Evolutionary conservation across 2,888 invertebrate species (phyloP).

Genomic region (Pammene fasciana): DNA sequence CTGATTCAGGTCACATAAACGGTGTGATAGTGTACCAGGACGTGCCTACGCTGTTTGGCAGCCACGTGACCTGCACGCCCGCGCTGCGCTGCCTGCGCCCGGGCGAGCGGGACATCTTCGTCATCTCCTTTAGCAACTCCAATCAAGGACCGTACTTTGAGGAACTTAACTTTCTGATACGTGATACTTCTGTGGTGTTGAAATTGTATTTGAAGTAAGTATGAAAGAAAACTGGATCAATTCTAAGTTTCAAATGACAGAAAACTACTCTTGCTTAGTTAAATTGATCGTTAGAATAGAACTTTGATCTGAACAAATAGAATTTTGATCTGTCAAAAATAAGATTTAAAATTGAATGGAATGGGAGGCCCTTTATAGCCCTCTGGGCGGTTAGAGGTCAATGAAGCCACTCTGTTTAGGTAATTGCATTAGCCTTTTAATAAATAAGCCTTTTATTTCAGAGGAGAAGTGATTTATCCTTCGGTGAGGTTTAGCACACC

Average conservation of each 20-base stretch:
- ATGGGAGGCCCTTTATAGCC: too few species aligned
- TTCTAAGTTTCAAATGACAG: too few species aligned
- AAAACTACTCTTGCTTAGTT: background rate
- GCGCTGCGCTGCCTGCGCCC: constrained; percentile 71
- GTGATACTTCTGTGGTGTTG: constrained; percentile 82
- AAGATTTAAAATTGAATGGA: too few species aligned
- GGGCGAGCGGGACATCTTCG: constrained; percentile 78
- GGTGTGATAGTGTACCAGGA: constrained; percentile 80
- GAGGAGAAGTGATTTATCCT: constrained; percentile 85
- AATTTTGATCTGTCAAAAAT: too few species aligned
- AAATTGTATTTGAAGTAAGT: constrained; percentile 84
- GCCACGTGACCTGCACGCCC: constrained; percentile 80
- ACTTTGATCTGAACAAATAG: too few species aligned
- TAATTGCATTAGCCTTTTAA: background rate
- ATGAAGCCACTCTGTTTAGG: too few species aligned
- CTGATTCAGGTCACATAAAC: constrained; percentile 80
- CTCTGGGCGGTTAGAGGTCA: too few species aligned
- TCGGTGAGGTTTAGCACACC: constrained; percentile 79
- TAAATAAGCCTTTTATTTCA: too few species aligned
- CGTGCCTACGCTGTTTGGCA: constrained; percentile 81
- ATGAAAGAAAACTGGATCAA: too few species aligned
- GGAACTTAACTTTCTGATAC: constrained; percentile 82
- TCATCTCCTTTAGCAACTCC: constrained; percentile 82
- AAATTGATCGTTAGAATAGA: too few species aligned
- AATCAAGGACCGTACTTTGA: constrained; percentile 85